These are phyloP conservation scores for Gallinago jamesoni DNA, from an alignment of 2,113 vertebrate genomes.

Conservation along the genomic window DNA sequence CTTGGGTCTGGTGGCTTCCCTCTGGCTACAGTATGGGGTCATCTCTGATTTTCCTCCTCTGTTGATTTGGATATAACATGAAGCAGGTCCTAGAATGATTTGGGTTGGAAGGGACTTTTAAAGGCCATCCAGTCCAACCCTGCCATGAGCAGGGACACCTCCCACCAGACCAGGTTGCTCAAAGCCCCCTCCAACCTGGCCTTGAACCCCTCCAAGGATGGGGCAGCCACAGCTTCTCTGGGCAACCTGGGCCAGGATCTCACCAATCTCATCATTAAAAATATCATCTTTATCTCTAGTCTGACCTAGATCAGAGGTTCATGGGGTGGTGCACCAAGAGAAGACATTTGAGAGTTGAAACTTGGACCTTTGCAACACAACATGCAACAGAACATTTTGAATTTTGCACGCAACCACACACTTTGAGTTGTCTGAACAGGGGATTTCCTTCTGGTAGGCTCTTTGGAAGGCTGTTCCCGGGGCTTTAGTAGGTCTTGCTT, in stretches of 20 bases:
- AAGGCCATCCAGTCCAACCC: accelerated
- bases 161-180: accelerated
- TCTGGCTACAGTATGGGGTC: accelerated
- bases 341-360: neutral
- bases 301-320: neutral
- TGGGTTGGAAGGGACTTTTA: neutral
- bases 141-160: neutral
- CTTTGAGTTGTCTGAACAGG: neutral
- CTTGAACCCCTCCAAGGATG: neutral
- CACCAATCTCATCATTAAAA: accelerated
- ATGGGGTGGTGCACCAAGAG: neutral
- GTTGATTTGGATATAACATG: accelerated
- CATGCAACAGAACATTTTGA: neutral
- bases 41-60: neutral
- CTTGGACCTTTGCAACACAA: neutral
- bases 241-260: neutral
- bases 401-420: neutral
- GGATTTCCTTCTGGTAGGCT: neutral
- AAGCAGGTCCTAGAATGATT: neutral
- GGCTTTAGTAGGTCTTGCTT: neutral
- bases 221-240: neutral
- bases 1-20: neutral
- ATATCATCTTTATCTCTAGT: neutral
- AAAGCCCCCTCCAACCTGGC: neutral
- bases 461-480: neutral